Base-by-base conservation (phyloP, 2,888 invertebrate species). In the Subacronicta megacephala region DNA sequence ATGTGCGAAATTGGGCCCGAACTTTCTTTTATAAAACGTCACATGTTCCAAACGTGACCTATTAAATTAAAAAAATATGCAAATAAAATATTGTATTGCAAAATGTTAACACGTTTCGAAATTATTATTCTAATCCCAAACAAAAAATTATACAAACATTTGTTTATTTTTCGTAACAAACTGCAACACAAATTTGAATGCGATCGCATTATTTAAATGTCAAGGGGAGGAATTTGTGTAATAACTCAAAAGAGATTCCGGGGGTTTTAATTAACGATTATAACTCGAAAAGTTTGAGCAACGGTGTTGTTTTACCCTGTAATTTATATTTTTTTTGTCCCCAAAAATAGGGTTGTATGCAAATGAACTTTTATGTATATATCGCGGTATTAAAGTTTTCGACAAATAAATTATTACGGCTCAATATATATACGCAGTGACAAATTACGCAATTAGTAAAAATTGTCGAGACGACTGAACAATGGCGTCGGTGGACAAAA, bases 221-320 rank as follows among this genome's bases (percentile, higher is more conserved):
- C 70, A 58, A 56, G 72, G 74, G 75, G 80, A 76, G 77, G 76
- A 75, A 67, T 74, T 78, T 72, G 69, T 64, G 78, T 72, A 62
- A 86, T 86, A 86, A 80, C 73, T 86, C 82, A 84, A 76, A 53
- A 56, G 83, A 79, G 80, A 81, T 78, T 75, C 68, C 56, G 66
- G 66, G 80, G 81, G 79, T 72, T 83, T 87, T 85, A 87, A 87
- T 85, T 85, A 87, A 83, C 82, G 84, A 84, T 84, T 84, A 85
- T 83, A 83, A 83, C 73, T 83, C 68, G 62, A 71, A 81, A 85
- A 82, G 73, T 81, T 83, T 72, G 73, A 68, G 76, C 73, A 71
- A 70, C 72, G 70, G 69, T 79, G 77, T 77, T 78, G 74, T 77
- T 77, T 78, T 74, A 62, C 57, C 57, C 51, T 62, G 54, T 66